These are phyloP conservation scores for Periplaneta americana DNA, from an alignment of 1,140 invertebrate species.

Conservation along the genomic window DNA sequence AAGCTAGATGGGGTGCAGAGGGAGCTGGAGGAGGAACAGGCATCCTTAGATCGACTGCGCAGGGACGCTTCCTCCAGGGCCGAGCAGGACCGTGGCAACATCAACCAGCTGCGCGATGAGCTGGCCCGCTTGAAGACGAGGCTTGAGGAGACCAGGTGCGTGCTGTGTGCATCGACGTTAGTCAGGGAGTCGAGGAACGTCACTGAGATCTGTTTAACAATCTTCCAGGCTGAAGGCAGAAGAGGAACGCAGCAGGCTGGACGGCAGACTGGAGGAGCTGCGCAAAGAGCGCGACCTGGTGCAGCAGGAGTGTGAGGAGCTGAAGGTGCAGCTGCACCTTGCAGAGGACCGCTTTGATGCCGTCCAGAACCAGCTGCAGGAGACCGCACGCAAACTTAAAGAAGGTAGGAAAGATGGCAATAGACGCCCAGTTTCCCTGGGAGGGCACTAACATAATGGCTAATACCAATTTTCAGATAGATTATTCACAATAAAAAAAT, in stretches of 20 bases:
- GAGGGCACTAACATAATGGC: too few species aligned
- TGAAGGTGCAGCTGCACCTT: conserved; percentile 68
- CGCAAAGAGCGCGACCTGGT: conserved; percentile 62
- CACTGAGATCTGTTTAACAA: not conserved
- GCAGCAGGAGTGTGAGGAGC: conserved; percentile 62
- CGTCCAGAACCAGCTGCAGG: conserved; percentile 65
- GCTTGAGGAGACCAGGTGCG: conserved; percentile 62
- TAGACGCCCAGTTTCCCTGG: too few species aligned
- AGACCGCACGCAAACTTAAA: conserved; percentile 69
- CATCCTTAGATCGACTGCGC: conserved; percentile 57
- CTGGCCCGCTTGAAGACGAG: conserved; percentile 56
- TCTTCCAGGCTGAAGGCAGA: conserved; percentile 42
- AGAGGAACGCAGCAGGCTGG: conserved; percentile 63
- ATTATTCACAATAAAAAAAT: too few species aligned
- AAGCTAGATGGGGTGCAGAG: conserved; percentile 61
- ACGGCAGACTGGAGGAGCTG: conserved; percentile 62
- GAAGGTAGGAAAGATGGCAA: conserved; percentile 55
- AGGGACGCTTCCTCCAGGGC: conserved; percentile 59
- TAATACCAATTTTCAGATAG: too few species aligned
- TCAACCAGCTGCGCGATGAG: conserved; percentile 70
- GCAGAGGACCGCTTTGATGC: conserved; percentile 71
- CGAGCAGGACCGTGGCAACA: conserved; percentile 63
- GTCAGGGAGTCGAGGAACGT: not conserved
- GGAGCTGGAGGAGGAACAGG: conserved; percentile 65
- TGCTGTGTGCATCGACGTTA: conserved; percentile 2